A percentile compares a stretch with the other conserved stretches of the same genome.
Evolutionary conservation across 2,797 vertebrate species (phyloP).

Genomic region (Ctenosaura bakeri): DNA sequence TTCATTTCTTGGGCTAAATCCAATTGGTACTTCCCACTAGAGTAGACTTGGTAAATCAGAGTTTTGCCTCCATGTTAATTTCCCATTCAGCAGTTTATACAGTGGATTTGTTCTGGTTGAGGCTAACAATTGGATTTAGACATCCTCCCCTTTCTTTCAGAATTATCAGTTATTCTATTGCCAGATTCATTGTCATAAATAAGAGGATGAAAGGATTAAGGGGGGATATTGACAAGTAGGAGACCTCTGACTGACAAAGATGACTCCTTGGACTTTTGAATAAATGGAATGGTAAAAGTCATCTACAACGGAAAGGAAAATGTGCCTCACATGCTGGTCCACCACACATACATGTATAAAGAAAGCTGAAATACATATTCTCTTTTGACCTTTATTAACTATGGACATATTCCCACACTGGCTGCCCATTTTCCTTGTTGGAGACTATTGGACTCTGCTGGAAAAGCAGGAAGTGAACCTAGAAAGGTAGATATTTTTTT

Average conservation of each 20-base stretch:
- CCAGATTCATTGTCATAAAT: background rate
- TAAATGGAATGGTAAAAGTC: background rate
- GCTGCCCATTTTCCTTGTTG: background rate
- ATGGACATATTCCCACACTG: background rate
- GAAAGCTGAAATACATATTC: background rate
- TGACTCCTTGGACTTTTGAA: slow-evolving; percentile 4
- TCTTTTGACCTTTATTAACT: background rate
- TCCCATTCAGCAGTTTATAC: no score
- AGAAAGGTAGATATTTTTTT: background rate
- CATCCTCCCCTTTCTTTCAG: background rate
- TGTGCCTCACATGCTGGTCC: background rate
- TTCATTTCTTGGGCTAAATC: no score
- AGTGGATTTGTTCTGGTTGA: no score
- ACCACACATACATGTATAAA: background rate
- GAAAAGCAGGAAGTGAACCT: background rate
- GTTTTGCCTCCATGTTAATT: no score
- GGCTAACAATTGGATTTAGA: no score
- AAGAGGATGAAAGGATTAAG: slow-evolving; percentile 39
- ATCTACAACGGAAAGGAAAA: background rate
- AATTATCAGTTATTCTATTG: background rate
- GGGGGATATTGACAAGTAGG: background rate
- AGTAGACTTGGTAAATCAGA: no score
- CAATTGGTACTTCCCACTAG: no score
- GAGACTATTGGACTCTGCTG: background rate
- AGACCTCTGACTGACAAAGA: background rate